phyloP scores from a whole-genome alignment of 2,797 vertebrate genomes.

The Tapera naevia region DNA sequence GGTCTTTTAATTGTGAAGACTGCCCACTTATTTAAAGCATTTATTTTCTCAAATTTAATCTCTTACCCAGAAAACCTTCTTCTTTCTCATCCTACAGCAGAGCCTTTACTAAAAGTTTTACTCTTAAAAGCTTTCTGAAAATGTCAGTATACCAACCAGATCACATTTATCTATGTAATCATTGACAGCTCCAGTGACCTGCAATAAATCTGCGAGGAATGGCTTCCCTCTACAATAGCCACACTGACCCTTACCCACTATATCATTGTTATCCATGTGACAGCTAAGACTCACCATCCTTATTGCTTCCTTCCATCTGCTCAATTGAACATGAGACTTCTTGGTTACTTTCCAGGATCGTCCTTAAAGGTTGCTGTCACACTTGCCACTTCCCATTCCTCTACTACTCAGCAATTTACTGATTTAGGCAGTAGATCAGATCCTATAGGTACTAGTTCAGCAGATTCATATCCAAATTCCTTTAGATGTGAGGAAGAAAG shows the following conservation, averaged over 20 bases:
- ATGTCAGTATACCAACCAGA: constrained; percentile 29
- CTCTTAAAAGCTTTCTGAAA: constrained; percentile 27
- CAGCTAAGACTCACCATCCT: constrained; percentile 10
- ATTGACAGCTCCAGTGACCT: constrained; percentile 1
- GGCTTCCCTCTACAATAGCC: neutral
- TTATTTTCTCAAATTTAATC: neutral
- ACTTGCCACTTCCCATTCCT: constrained; percentile 34
- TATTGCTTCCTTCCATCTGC: constrained; percentile 24
- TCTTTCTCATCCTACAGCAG: neutral
- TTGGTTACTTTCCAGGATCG: neutral
- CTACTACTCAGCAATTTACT: neutral
- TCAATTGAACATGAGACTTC: neutral
- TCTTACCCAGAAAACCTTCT: neutral
- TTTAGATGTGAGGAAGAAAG: neutral
- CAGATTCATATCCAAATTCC: neutral
- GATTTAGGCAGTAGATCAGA: neutral
- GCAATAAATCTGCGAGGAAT: constrained; percentile 28
- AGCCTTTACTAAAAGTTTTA: constrained; percentile 2
- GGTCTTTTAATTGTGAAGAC: constrained; percentile 14
- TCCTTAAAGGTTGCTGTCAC: constrained; percentile 12
- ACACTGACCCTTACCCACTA: constrained; percentile 3
- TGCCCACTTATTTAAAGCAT: neutral
- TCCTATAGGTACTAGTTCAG: neutral
- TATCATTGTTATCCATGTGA: constrained; percentile 34
- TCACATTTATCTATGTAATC: constrained; percentile 32